Evolutionary conservation across 2,888 invertebrate genomes (phyloP), one percentile per base, ranked within the genome.

Genomic region (Beris chalybata): DNA sequence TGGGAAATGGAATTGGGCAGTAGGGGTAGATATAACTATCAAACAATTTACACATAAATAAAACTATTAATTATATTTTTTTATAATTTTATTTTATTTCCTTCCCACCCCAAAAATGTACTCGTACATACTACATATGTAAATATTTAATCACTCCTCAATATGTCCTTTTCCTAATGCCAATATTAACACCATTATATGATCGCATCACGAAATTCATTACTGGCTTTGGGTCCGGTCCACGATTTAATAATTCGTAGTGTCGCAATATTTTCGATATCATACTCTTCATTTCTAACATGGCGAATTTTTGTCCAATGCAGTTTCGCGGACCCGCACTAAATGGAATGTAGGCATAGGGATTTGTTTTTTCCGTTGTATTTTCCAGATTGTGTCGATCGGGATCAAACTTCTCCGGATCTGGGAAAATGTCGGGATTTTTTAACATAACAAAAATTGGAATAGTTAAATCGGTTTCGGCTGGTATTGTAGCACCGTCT

Each of bases 251-350:
- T 63, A 79, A 67, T 67, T 78, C 76, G 69, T 72, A 79, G 54
- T 76, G 67, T 1, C 74, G 71, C 64, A 79, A 47, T 48, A 79
- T 68, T 58, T 77, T 76, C 4, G 73, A 72, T 6, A 79, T 50
- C 30, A 76, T 73, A 7, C 74, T 74, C 56, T 78, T 77, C 47
- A 79, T 71, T 67, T 79, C 78, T 6, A 75, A 70, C 54, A 76
- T 56, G 0, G 79, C 79, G 69, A 76, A 78, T 13, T 74, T 74
- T 54, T 79, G 79, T 0, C 79, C 79, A 66, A 79, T 75, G 66
- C 79, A 79, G 67, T 79, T 89, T 59, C 89, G 83, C 0, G 86
- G 85, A 3, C 79, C 79, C 5, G 79, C 79, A 68, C 78, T 78
- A 47, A 80, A 80, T 1, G 80, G 79, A 68, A 80, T 75, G 67